Evolutionary conservation across 2,797 vertebrate species (phyloP).

Genomic region (Lepus oiostolus): DNA sequence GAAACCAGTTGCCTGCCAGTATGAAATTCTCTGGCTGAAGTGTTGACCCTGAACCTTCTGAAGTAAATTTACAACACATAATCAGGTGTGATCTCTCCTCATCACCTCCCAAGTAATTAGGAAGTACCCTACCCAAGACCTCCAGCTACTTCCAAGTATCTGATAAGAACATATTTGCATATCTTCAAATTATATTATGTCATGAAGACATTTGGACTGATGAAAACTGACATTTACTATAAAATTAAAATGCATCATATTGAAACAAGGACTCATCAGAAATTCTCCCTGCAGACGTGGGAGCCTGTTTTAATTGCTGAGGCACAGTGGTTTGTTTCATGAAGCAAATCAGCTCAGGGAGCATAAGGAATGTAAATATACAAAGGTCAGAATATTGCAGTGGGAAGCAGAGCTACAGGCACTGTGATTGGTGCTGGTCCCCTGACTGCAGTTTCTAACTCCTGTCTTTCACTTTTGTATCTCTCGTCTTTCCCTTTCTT

Average conservation of each 20-base stretch:
- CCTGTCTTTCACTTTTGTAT: neutral
- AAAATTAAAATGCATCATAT: slow-evolving; percentile 84
- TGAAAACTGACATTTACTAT: slow-evolving; percentile 87
- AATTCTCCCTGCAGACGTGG: slow-evolving; percentile 75
- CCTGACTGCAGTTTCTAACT: slow-evolving; percentile 71
- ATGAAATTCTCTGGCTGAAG: slow-evolving; percentile 76
- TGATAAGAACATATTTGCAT: slow-evolving; percentile 87
- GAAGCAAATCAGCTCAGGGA: slow-evolving; percentile 81
- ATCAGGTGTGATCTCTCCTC: slow-evolving; percentile 87
- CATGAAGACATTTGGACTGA: slow-evolving; percentile 86
- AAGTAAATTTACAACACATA: slow-evolving; percentile 81
- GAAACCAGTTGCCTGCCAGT: slow-evolving; percentile 47
- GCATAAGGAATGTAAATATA: slow-evolving; percentile 81
- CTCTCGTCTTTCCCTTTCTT: neutral
- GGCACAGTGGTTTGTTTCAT: slow-evolving; percentile 79
- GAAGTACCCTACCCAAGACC: slow-evolving; percentile 58
- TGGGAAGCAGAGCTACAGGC: slow-evolving; percentile 72
- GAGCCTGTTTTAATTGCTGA: slow-evolving; percentile 81
- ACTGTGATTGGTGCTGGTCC: slow-evolving; percentile 59
- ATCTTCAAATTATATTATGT: slow-evolving; percentile 88
- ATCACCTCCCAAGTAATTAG: slow-evolving; percentile 88
- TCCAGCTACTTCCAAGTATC: slow-evolving; percentile 87
- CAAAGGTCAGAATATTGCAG: slow-evolving; percentile 80
- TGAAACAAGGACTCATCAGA: slow-evolving; percentile 79
- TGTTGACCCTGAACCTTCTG: slow-evolving; percentile 32